Percentiles rank a stretch among this genome's conserved stretches.
These are phyloP conservation scores for Stegodyphus dumicola DNA, from an alignment of 1,140 invertebrate species.

Conservation along the genomic window DNA sequence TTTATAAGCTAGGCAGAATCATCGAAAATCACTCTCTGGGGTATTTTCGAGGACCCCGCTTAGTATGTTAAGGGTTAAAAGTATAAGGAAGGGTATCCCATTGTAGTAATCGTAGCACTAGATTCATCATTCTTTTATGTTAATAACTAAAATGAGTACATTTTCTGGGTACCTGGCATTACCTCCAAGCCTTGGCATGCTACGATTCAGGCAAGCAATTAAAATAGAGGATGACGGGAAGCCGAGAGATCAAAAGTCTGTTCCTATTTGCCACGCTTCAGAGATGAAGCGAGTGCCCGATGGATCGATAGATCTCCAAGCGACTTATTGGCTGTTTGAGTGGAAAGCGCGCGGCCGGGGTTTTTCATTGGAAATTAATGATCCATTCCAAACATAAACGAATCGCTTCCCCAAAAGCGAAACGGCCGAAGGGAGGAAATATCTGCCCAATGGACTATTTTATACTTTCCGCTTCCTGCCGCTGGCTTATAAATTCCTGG, in stretches of 20 bases:
- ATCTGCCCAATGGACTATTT: conserved; percentile 57
- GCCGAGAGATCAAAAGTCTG: neutral
- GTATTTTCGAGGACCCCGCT: too few relatives aligned
- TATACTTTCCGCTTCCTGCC: conserved; percentile 51
- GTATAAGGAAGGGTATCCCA: too few relatives aligned
- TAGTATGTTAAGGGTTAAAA: too few relatives aligned
- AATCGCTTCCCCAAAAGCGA: conserved; percentile 37
- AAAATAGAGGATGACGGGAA: neutral
- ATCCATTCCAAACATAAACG: conserved; percentile 57
- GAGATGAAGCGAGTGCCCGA: conserved; percentile 26
- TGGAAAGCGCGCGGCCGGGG: neutral
- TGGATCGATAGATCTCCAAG: conserved; percentile 11
- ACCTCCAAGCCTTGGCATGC: too few relatives aligned
- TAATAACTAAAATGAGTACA: too few relatives aligned
- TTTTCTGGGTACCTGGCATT: too few relatives aligned
- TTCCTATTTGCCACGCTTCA: conserved; percentile 18
- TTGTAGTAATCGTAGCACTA: too few relatives aligned
- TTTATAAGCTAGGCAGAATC: too few relatives aligned
- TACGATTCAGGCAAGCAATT: too few relatives aligned
- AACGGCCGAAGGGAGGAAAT: conserved; percentile 36
- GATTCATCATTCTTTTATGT: too few relatives aligned
- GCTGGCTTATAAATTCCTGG: conserved; percentile 38
- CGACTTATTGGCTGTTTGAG: conserved; percentile 51
- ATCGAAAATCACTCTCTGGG: too few relatives aligned
- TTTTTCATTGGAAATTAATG: conserved; percentile 59